These are phyloP conservation scores for Parapristionchus giblindavisi DNA, from an alignment of 2,888 invertebrate species.

Conservation along the genomic window DNA sequence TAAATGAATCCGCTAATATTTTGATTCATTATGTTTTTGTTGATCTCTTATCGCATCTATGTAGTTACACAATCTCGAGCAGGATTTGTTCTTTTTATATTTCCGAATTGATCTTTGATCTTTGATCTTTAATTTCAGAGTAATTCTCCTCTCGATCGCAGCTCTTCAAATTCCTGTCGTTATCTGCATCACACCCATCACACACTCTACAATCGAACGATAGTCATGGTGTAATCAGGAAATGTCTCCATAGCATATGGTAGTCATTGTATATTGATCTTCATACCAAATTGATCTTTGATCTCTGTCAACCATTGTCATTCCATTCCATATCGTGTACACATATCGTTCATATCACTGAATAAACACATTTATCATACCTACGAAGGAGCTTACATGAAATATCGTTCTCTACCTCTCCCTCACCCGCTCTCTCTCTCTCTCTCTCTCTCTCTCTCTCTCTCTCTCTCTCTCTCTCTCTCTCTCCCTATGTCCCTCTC, in stretches of 20 bases:
- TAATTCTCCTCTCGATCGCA: neutral
- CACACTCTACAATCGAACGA: neutral
- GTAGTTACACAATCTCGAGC: too few species aligned
- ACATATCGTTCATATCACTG: neutral
- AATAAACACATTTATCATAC: neutral
- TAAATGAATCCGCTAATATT: neutral
- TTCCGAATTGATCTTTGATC: too few species aligned
- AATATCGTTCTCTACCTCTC: neutral
- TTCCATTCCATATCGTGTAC: neutral
- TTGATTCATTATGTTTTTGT: neutral
- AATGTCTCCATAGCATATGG: neutral
- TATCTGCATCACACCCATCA: neutral
- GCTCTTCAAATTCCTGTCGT: slow-evolving; percentile 1
- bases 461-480: neutral
- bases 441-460: neutral
- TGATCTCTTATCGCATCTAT: neutral
- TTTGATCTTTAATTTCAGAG: slow-evolving; percentile 8
- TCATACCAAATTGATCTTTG: neutral
- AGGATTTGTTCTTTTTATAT: too few species aligned
- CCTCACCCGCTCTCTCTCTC: neutral
- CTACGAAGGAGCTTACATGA: neutral
- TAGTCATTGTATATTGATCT: neutral
- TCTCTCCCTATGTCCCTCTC: neutral
- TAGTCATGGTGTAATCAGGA: neutral
- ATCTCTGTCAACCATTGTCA: neutral